phyloP scores from a whole-genome alignment of 1,140 invertebrate genomes.

The Neodiprion pinetum region DNA sequence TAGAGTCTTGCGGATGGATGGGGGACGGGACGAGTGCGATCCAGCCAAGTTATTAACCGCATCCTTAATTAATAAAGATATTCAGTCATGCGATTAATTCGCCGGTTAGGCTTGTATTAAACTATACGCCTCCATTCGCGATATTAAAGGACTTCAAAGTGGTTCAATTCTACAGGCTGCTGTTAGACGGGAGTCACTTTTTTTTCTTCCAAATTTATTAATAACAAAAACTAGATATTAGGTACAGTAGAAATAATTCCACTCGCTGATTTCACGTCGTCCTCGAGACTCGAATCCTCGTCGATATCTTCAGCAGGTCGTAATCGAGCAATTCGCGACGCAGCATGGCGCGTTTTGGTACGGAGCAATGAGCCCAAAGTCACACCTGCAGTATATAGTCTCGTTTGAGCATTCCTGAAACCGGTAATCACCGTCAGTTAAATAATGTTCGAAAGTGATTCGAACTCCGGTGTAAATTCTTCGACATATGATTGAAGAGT shows the following conservation, averaged over 20 bases:
- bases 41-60: conserved; percentile 29
- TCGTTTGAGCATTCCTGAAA: not conserved
- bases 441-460: not conserved
- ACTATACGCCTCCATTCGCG: not conserved
- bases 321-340: not conserved
- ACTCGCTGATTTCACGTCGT: not conserved
- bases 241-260: not conserved
- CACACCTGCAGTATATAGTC: not conserved
- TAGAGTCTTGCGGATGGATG: not conserved
- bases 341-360: not conserved
- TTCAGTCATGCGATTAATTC: conserved; percentile 26
- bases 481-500: not conserved
- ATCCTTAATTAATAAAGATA: conserved; percentile 33
- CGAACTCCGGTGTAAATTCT: not conserved
- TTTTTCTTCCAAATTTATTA: too few species aligned
- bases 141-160: conserved; percentile 3
- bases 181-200: not conserved
- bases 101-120: conserved; percentile 17
- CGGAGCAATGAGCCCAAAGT: not conserved
- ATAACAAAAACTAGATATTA: not conserved
- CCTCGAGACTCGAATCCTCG: not conserved
- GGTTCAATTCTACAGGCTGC: not conserved
- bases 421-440: not conserved
- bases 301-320: not conserved
- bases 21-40: not conserved